These are phyloP conservation scores for Lepilemur ruficaudatus DNA, from an alignment of 2,797 vertebrate genomes.

Conservation along the genomic window DNA sequence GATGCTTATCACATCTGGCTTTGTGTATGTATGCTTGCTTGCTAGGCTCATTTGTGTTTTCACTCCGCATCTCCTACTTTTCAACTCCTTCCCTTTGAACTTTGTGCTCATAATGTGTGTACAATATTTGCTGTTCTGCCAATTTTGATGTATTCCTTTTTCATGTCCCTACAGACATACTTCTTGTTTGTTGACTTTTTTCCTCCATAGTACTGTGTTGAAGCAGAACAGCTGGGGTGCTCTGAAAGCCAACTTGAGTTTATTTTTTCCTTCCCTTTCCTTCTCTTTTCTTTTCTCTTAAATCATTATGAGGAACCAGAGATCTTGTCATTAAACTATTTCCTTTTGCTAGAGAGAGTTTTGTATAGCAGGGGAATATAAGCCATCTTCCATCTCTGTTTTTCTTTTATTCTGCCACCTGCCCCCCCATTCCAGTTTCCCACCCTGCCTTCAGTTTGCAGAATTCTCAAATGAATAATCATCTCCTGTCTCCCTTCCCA, in stretches of 20 bases:
- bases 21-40: neutral
- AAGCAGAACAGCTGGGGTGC: constrained; percentile 18
- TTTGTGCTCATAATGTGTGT: neutral
- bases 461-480: neutral
- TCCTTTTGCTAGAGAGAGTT: neutral
- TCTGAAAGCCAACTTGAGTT: constrained; percentile 14
- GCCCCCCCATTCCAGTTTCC: neutral
- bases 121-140: neutral
- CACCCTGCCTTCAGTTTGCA: neutral
- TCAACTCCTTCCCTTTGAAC: neutral
- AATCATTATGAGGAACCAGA: neutral
- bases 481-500: neutral
- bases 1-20: neutral
- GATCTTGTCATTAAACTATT: neutral
- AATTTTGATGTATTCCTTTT: neutral
- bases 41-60: neutral
- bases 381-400: neutral
- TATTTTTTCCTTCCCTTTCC: neutral
- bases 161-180: neutral
- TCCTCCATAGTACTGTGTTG: neutral
- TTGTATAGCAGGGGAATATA: neutral
- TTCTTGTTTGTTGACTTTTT: neutral
- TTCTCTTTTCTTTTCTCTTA: neutral
- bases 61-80: neutral
- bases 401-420: neutral